A percentile compares a stretch with the other conserved stretches of the same genome.
phyloP scores from a whole-genome alignment of 2,888 invertebrate genomes.

The Ptilodon capucinus region DNA sequence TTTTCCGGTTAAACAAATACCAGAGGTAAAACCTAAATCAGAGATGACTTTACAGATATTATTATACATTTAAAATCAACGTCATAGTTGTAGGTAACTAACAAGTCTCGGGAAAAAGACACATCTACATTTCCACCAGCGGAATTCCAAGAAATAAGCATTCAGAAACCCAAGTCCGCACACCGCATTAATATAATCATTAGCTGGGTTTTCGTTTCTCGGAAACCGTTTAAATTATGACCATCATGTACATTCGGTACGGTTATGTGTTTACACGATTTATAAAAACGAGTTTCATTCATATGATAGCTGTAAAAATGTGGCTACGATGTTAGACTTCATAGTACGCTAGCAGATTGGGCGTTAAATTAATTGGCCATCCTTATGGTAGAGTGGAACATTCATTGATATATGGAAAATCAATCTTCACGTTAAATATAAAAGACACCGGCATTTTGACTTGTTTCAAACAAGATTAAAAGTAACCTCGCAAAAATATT shows the following conservation, averaged over 20 bases:
- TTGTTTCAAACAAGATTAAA: no score
- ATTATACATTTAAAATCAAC: neutral
- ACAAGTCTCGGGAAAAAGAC: conserved; percentile 1
- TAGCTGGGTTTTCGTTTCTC: conserved; percentile 21
- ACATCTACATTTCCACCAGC: conserved; percentile 5
- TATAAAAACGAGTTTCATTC: conserved; percentile 36
- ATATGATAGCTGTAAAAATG: conserved; percentile 19
- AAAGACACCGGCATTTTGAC: no score
- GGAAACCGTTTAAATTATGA: conserved; percentile 28
- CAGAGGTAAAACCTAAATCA: no score
- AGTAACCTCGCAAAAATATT: no score
- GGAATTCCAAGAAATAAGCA: conserved; percentile 18
- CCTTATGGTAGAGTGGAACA: neutral
- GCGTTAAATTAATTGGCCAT: neutral
- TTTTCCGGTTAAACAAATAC: no score
- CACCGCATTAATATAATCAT: conserved; percentile 29
- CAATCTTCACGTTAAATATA: neutral
- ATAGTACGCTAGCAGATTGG: neutral
- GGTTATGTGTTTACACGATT: conserved; percentile 24
- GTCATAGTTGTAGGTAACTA: no score
- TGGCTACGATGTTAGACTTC: conserved; percentile 17
- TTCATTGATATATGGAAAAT: neutral
- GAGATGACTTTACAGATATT: neutral
- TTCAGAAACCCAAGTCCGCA: conserved; percentile 6
- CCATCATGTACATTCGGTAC: conserved; percentile 16